Evolutionary conservation across 2,113 vertebrate species (phyloP).

Genomic region (Bubo bubo): DNA sequence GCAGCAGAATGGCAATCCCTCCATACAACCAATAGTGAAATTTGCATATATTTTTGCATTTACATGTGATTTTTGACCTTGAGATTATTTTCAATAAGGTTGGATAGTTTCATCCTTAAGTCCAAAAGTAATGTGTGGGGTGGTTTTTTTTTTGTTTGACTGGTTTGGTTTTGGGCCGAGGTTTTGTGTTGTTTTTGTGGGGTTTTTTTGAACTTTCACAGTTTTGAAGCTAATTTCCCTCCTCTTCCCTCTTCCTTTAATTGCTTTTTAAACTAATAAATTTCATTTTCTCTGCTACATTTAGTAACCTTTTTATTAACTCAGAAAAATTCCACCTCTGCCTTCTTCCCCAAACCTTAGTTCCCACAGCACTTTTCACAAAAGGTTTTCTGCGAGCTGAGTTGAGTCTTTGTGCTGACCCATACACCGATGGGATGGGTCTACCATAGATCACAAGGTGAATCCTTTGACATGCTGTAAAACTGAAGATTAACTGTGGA

Average conservation of each 20-base stretch:
- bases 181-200: neutral
- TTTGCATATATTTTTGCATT: neutral
- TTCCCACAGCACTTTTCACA: neutral
- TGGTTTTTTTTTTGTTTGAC: neutral
- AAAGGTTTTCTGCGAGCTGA: neutral
- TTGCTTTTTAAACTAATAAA: neutral
- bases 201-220: neutral
- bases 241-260: neutral
- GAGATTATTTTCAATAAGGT: neutral
- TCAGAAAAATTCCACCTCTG: neutral
- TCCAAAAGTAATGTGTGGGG: neutral
- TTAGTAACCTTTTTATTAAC: neutral
- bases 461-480: neutral
- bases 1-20: neutral
- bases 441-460: neutral
- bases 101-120: neutral
- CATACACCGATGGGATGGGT: neutral
- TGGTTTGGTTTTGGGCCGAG: neutral
- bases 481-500: neutral
- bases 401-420: neutral
- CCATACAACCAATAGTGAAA: neutral
- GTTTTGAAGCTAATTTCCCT: neutral
- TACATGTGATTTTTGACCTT: neutral
- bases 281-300: neutral
- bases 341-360: neutral